Conservation (phyloP, 2,113 vertebrate species). For the Cyanoderma ruficeps region DNA sequence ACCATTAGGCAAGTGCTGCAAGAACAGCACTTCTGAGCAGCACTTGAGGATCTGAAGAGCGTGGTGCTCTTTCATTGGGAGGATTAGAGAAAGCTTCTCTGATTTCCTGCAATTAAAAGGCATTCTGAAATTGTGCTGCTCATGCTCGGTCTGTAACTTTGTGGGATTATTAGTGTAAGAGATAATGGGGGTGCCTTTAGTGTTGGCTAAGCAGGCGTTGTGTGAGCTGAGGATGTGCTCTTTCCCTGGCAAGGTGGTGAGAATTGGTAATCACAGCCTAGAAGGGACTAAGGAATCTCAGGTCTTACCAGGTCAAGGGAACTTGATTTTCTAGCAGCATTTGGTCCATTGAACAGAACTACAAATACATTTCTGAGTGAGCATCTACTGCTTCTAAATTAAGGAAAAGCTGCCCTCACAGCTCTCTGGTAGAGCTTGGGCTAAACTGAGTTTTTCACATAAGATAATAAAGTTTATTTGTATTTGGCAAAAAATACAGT, state of each 20-base stretch:
- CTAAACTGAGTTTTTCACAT: neutral
- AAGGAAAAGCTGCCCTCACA: neutral
- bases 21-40: neutral
- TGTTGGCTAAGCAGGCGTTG: neutral
- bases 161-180: neutral
- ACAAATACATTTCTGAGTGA: neutral
- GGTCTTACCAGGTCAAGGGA: neutral
- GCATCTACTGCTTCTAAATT: neutral
- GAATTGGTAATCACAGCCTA: neutral
- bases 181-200: neutral
- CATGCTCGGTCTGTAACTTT: neutral
- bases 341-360: neutral
- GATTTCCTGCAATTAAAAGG: neutral
- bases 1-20: neutral
- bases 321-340: neutral
- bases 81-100: neutral
- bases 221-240: neutral
- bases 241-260: neutral
- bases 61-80: neutral
- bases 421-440: neutral
- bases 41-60: neutral
- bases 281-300: neutral
- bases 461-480: neutral
- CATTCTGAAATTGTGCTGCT: neutral
- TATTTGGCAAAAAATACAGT: neutral